Base-by-base conservation (phyloP, 2,113 vertebrate genomes). In the Crotalus tigris region DNA sequence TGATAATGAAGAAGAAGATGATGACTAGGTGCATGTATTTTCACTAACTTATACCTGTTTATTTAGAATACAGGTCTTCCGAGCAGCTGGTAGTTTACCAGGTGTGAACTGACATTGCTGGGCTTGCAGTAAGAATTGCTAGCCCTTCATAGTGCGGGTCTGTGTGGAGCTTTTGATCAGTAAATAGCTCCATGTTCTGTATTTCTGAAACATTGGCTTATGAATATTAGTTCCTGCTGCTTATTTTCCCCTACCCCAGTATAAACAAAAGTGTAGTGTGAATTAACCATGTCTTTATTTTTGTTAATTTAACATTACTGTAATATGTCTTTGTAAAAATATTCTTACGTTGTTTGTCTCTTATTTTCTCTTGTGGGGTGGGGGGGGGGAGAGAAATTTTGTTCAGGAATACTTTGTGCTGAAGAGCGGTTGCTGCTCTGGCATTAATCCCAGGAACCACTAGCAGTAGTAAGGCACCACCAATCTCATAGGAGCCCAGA, bases 271-370 rank as follows among this genome's bases (percentile, higher is more conserved):
- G 98, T 98, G 95, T 98, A 98, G 98, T 98, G 98, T 98, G 98
- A 96, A 97, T 98, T 98, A 98, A 98, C 98, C 98, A 98, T 98
- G 98, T 96, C 97, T 97, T 98, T 98, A 98, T 99, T 98, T 97
- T 98, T 98, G 97, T 98, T 98, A 98, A 98, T 98, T 99, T 99
- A 99, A 99, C 98, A 98, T 99, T 99, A 99, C 99, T 99, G 99
- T 99, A 99, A 99, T 98, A 98, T 98, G 98, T 98, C 96, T 99
- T 98, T 99, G 98, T 98, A 96, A 98, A 98, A 98, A 96, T 97
- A 96, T 95, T 97, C 96, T 94, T 96, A 98, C 97, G 96, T 95
- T 96, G 96, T 97, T 96, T 96, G 97, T 97, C 96, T 97, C 92
- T 95, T 93, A 89, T 61, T 91, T 92, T 91, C 95, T 94, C 93